Conservation (phyloP, 2,797 vertebrate genomes). For the Amblyraja radiata region DNA sequence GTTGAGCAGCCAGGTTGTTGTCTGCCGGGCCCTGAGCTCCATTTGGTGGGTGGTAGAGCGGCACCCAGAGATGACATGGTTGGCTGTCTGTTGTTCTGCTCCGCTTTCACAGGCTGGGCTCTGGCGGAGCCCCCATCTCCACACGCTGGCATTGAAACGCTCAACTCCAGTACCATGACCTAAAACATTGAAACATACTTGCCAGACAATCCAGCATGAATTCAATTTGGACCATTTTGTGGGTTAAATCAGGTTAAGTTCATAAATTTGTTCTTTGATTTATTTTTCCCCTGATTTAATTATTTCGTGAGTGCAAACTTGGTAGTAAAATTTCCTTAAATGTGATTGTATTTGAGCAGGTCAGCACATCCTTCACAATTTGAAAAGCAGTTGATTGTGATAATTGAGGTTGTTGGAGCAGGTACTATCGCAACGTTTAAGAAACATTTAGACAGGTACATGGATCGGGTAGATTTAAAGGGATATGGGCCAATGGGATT, state of each 20-base stretch:
- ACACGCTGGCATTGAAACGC: too few relatives aligned
- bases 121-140: too few relatives aligned
- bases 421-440: too few relatives aligned
- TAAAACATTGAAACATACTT: neutral
- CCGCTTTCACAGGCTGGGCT: too few relatives aligned
- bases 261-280: neutral
- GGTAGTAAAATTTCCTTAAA: neutral
- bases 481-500: too few relatives aligned
- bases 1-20: too few relatives aligned
- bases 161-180: neutral
- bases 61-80: too few relatives aligned
- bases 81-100: too few relatives aligned
- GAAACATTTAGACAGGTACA: too few relatives aligned
- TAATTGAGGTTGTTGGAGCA: neutral
- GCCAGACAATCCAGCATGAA: neutral
- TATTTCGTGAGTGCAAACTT: neutral
- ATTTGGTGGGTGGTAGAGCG: too few relatives aligned
- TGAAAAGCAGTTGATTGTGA: neutral
- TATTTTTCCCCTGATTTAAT: neutral
- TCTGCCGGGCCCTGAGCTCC: too few relatives aligned
- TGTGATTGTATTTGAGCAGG: neutral
- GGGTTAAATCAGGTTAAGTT: neutral
- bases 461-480: too few relatives aligned
- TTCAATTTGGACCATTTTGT: neutral
- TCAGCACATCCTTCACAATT: neutral